Evolutionary conservation across 2,888 invertebrate species (phyloP).

Genomic region (Drosophila meridionalis): DNA sequence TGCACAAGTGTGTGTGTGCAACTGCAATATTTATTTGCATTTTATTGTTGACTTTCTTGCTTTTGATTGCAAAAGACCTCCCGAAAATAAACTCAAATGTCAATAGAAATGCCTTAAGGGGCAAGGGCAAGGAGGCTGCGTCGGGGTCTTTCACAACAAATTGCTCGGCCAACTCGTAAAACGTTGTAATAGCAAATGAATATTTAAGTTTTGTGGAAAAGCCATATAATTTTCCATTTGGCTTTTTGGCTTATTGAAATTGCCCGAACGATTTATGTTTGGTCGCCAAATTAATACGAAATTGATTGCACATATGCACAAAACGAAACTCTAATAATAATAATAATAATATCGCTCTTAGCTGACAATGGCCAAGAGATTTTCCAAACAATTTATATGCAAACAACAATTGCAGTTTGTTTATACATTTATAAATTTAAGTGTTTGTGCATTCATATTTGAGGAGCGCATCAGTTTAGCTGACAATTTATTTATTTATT

Average conservation of each 20-base stretch:
- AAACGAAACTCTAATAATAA: slow-evolving; percentile 34
- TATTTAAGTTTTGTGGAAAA: slow-evolving; percentile 64
- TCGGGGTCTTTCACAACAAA: slow-evolving; percentile 31
- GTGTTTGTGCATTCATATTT: slow-evolving; percentile 10
- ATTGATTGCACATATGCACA: slow-evolving; percentile 65
- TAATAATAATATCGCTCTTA: slow-evolving; percentile 25
- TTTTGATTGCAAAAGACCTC: slow-evolving; percentile 58
- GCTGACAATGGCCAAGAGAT: slow-evolving; percentile 42
- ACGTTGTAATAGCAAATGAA: slow-evolving; percentile 74
- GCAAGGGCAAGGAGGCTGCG: too few species aligned
- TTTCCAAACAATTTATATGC: neutral
- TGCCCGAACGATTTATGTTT: slow-evolving; percentile 58
- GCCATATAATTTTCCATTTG: slow-evolving; percentile 75
- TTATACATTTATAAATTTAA: slow-evolving; percentile 6
- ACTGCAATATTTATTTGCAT: slow-evolving; percentile 67
- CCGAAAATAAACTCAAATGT: slow-evolving; percentile 48
- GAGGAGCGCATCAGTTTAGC: slow-evolving; percentile 23
- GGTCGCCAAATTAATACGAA: slow-evolving; percentile 70
- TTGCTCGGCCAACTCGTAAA: slow-evolving; percentile 57
- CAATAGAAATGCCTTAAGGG: slow-evolving; percentile 24
- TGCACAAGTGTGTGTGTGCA: slow-evolving; percentile 21
- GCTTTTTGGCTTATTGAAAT: slow-evolving; percentile 74
- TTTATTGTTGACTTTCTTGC: slow-evolving; percentile 71
- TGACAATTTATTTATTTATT: slow-evolving; percentile 63
- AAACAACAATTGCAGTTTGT: slow-evolving; percentile 17